These are phyloP conservation scores for Steromphala cineraria DNA, from an alignment of 2,888 invertebrate genomes.

Conservation along the genomic window DNA sequence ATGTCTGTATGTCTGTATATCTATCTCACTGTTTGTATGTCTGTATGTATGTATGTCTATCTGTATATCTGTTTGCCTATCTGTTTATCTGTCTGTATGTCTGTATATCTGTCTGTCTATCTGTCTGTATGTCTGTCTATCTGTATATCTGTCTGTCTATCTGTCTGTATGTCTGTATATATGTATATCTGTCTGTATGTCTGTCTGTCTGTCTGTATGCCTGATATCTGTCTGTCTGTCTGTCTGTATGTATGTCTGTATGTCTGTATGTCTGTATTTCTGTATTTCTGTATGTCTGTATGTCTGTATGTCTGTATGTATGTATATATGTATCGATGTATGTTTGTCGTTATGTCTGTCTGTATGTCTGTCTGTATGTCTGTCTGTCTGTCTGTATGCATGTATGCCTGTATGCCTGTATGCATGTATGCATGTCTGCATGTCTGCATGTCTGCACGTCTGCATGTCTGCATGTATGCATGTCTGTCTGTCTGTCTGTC, in stretches of 20 bases:
- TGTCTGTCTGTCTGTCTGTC: not conserved
- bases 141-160: too few species aligned
- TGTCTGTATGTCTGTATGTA: slow-evolving; percentile 7
- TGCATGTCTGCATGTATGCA: not conserved
- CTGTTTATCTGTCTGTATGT: not conserved
- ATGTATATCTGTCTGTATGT: not conserved
- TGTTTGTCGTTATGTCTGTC: not conserved
- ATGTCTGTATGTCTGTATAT: slow-evolving; percentile 1
- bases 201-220: not conserved
- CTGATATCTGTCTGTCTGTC: not conserved
- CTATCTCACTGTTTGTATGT: too few species aligned
- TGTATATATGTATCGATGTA: not conserved
- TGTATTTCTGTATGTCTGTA: too few species aligned
- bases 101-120: not conserved
- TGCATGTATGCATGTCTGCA: too few species aligned
- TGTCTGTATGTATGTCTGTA: slow-evolving; percentile 3
- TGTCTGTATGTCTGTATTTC: too few species aligned
- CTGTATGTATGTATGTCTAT: slow-evolving; percentile 6
- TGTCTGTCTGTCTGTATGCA: not conserved
- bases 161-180: slow-evolving; percentile 5
- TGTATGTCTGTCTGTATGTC: slow-evolving; percentile 2
- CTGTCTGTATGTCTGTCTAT: slow-evolving; percentile 3
- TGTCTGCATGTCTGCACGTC: too few species aligned
- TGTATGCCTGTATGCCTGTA: too few species aligned
- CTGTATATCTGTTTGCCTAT: not conserved